Evolutionary conservation across 2,888 invertebrate genomes (phyloP).

Genomic region (Ichneumoninae sp.): DNA sequence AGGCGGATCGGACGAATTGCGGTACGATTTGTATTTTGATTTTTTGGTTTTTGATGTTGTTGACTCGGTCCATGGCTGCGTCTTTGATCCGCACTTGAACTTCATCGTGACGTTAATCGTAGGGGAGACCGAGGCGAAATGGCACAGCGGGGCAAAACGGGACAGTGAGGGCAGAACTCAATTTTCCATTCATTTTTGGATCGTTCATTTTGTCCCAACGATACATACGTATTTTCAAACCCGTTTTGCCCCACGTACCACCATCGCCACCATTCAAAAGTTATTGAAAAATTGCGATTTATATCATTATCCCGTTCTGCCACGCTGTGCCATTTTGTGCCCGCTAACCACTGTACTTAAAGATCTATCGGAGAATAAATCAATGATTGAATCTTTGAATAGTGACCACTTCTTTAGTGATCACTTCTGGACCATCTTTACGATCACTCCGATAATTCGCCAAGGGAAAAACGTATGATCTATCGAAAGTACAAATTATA

Average conservation of each 20-base stretch:
- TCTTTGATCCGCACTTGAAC: conserved; percentile 51
- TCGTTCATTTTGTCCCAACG: too few relatives aligned
- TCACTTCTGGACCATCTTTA: conserved; percentile 58
- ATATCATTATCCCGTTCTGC: too few relatives aligned
- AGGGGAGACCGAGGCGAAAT: too few relatives aligned
- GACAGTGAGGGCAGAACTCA: too few relatives aligned
- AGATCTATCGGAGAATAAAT: conserved; percentile 5
- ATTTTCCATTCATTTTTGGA: too few relatives aligned
- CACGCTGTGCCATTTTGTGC: too few relatives aligned
- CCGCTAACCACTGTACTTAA: background rate
- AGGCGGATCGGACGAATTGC: background rate
- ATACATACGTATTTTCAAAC: too few relatives aligned
- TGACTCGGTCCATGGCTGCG: conserved; percentile 20
- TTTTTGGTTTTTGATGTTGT: background rate
- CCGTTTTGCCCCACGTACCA: too few relatives aligned
- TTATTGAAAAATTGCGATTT: too few relatives aligned
- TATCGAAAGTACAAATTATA: background rate
- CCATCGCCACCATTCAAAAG: too few relatives aligned
- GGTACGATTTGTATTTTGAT: background rate
- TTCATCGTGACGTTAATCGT: background rate
- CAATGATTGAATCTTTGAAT: conserved; percentile 31
- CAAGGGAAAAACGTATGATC: background rate
- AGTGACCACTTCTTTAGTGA: too few relatives aligned
- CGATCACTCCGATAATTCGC: conserved; percentile 31
- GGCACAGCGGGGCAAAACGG: too few relatives aligned